These are phyloP conservation scores for Micronycteris hirsuta DNA, from an alignment of 2,113 vertebrate species.

Conservation along the genomic window DNA sequence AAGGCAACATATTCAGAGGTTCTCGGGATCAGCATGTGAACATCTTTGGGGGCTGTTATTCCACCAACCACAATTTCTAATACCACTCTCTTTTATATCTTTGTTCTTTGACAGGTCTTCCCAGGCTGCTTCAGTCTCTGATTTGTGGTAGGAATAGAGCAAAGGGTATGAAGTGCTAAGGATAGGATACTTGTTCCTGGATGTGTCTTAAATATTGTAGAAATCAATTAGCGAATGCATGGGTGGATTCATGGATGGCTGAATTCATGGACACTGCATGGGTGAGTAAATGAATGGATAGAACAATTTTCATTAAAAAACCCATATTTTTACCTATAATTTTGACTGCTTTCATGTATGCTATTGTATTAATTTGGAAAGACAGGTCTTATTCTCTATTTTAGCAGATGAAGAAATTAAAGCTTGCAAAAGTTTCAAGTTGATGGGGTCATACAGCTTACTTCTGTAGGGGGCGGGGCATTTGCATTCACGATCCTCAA, in stretches of 20 bases:
- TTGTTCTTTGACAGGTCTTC: not conserved
- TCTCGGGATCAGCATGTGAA: not conserved
- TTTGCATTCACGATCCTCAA: not conserved
- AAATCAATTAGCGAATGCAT: not conserved
- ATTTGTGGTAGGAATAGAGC: not conserved
- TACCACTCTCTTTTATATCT: not conserved
- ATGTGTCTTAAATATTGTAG: not conserved
- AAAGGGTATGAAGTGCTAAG: not conserved
- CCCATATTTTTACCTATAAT: not conserved
- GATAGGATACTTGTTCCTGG: not conserved
- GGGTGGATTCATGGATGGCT: not conserved
- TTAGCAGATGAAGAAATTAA: not conserved
- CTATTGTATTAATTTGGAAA: not conserved
- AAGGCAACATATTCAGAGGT: not conserved
- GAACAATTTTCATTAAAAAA: not conserved
- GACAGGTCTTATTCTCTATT: not conserved
- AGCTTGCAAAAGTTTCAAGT: not conserved
- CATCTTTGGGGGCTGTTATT: not conserved
- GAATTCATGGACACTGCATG: too few species aligned
- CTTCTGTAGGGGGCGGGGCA: not conserved
- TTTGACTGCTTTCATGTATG: not conserved
- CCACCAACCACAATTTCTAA: not conserved
- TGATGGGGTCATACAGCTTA: not conserved
- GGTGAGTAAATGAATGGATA: not conserved
- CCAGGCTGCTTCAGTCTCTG: not conserved